Evolutionary conservation across 2,888 invertebrate genomes (phyloP), one percentile per base, ranked within the genome.

Genomic region (Pheosia gnoma): DNA sequence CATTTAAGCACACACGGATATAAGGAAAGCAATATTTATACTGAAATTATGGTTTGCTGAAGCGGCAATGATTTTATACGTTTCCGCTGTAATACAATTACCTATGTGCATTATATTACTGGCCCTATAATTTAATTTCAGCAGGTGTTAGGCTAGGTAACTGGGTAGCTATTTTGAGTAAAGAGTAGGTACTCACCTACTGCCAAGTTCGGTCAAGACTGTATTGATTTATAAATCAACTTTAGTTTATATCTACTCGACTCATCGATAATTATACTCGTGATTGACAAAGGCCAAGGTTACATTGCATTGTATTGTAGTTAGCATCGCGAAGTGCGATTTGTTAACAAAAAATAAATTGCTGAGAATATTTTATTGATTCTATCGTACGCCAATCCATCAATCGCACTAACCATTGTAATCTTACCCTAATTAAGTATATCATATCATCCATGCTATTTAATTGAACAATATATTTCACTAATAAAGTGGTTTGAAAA

Each of bases 161-260:
- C 41, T 0, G 3, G 6, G 5, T 45, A 45, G 9, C 45, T 45
- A 2, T 1, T 52, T 55, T 57, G 57, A 49, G 38, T 43, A 43
- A 37, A 53, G 8, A 53, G 5, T n/a, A n/a, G n/a, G n/a, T 11
- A 73, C 78, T 74, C 61, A 78, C 75, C 70, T 43, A 64, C 49
- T 51, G 43, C 37, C 41, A 36, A 66, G 11, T 41, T 37, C 61
- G 36, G 37, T 53, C 59, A 54, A 63, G 63, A 65, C 63, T 72
- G 72, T 61, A 38, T n/a, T 54, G 37, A 59, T 55, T 60, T 56
- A 38, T 38, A 4, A 56, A 61, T 51, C 56, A 55, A 59, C 58
- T 61, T 63, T 57, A 62, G 71, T 79, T 72, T 79, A 79, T 78
- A 78, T 51, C 45, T 53, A 37, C 43, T 65, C 55, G 25, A 60